A percentile compares a stretch with the other conserved stretches of the same genome.
phyloP scores from a whole-genome alignment of 2,113 vertebrate genomes.

The Scartelaos histophorus region DNA sequence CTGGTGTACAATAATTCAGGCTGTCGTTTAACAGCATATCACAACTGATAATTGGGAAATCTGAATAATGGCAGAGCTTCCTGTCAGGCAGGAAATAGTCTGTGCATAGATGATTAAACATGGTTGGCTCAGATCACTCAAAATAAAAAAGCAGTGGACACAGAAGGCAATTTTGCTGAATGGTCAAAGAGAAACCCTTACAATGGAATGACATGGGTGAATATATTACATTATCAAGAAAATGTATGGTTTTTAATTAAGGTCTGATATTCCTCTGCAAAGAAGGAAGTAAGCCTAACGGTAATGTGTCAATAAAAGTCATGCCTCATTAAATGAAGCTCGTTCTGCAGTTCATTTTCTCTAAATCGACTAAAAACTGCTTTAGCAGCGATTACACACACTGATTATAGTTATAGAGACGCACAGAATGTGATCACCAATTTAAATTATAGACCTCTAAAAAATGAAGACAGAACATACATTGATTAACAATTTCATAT shows the following conservation, averaged over 20 bases:
- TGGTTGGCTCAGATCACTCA: neutral
- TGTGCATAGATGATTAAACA: neutral
- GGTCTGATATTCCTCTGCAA: slow-evolving; percentile 6
- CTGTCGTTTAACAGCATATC: no score
- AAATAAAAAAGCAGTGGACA: neutral
- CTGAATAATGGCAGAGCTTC: no score
- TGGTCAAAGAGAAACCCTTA: neutral
- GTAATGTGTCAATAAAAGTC: slow-evolving; percentile 34
- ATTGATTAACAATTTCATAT: neutral
- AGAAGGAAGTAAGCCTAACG: slow-evolving; percentile 2
- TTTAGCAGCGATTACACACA: slow-evolving; percentile 24
- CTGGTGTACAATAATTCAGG: no score
- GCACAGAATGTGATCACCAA: neutral
- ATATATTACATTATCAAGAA: neutral
- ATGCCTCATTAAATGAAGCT: slow-evolving; percentile 37
- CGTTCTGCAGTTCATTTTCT: slow-evolving; percentile 40
- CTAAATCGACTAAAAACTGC: slow-evolving; percentile 37
- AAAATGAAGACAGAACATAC: neutral
- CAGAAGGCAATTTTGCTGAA: neutral
- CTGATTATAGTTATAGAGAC: slow-evolving; percentile 4
- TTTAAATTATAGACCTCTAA: slow-evolving; percentile 1
- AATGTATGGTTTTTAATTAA: slow-evolving; percentile 10
- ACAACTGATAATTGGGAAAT: no score
- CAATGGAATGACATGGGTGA: neutral
- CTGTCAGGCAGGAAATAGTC: neutral